Evolutionary conservation across 2,888 invertebrate genomes (phyloP).

Genomic region (Sinelater perroti): DNA sequence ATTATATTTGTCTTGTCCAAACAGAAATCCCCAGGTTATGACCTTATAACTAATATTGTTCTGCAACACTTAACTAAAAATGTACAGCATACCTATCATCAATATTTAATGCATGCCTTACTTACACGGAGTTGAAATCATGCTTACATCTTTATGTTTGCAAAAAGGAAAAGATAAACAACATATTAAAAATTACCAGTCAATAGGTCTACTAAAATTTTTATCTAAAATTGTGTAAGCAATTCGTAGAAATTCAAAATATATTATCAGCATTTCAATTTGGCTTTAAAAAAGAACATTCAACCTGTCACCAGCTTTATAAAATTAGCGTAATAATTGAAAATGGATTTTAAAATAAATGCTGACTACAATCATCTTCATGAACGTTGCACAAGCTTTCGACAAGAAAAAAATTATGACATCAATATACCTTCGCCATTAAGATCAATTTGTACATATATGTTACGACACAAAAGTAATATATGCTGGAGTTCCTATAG

Average conservation of each 20-base stretch:
- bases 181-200: constrained; percentile 31
- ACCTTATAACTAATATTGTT: constrained; percentile 12
- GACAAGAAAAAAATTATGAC: constrained; percentile 14
- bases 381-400: constrained; percentile 47
- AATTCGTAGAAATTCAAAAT: constrained; percentile 7
- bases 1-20: constrained; percentile 3
- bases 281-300: constrained; percentile 45
- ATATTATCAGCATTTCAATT: constrained; percentile 39
- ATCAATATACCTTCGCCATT: constrained; percentile 7
- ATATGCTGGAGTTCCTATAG: constrained; percentile 47
- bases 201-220: constrained; percentile 35
- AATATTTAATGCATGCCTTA: constrained; percentile 33
- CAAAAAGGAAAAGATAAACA: constrained; percentile 36
- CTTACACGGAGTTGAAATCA: constrained; percentile 40
- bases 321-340: constrained; percentile 43
- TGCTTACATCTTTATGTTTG: constrained; percentile 34
- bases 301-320: constrained; percentile 31
- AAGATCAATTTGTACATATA: constrained; percentile 34
- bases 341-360: constrained; percentile 26
- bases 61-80: constrained; percentile 28
- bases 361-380: constrained; percentile 34
- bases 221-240: constrained; percentile 42
- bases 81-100: constrained; percentile 30
- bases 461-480: constrained; percentile 36
- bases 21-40: constrained; percentile 10